These are phyloP conservation scores for Neogale vison DNA, from an alignment of 2,113 vertebrate genomes.

Conservation along the genomic window DNA sequence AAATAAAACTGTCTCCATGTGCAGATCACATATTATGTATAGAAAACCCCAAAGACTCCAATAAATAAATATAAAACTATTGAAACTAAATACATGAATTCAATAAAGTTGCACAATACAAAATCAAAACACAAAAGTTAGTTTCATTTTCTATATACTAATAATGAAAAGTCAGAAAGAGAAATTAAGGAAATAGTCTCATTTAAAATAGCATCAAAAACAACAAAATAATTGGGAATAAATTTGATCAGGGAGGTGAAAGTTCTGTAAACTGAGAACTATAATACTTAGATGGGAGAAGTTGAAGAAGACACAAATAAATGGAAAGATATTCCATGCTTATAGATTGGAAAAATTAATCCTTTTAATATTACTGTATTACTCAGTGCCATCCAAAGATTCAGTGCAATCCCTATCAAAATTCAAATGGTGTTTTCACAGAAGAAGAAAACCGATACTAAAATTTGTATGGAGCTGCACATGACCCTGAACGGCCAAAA, in stretches of 20 bases:
- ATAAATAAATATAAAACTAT: not conserved
- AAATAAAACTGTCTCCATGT: not conserved
- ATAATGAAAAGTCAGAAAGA: not conserved
- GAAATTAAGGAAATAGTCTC: not conserved
- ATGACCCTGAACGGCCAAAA: not conserved
- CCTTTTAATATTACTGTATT: not conserved
- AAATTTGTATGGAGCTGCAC: not conserved
- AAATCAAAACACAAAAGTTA: not conserved
- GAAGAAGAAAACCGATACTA: not conserved
- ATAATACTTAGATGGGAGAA: not conserved
- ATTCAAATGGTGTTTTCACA: not conserved
- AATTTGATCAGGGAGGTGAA: not conserved
- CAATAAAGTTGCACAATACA: not conserved
- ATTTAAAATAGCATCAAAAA: not conserved
- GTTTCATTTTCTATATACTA: not conserved
- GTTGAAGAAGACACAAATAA: not conserved
- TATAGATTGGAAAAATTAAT: not conserved
- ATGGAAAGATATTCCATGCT: not conserved
- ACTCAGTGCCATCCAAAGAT: not conserved
- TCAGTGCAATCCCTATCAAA: not conserved
- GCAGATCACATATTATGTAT: not conserved
- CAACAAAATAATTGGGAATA: not conserved
- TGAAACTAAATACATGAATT: not conserved
- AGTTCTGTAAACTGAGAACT: not conserved
- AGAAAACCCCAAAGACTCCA: not conserved